Evolutionary conservation across 2,888 invertebrate species (phyloP), one percentile per base, ranked within the genome.

Genomic region (Strigamia transsilvanica): DNA sequence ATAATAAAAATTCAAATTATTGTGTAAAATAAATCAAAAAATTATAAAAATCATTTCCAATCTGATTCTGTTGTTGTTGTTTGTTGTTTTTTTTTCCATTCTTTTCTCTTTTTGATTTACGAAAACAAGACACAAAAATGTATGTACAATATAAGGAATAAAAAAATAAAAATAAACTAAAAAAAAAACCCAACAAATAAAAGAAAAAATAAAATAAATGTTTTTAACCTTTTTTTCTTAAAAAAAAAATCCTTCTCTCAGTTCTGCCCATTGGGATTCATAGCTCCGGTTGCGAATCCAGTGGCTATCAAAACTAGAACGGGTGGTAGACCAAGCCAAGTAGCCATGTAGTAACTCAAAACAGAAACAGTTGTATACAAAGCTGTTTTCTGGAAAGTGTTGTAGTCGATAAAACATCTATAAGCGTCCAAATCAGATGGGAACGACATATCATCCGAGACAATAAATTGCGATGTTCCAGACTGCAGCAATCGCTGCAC

Each of bases 301-400:
- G 80, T 80, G 18, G 51, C 80, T 7, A 80, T 21, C 15, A 80
- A 46, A 6, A 51, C 80, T 0, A 80, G 5, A 32, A 21, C 80
- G 15, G 80, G 80, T n/a, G 27, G 23, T 9, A 80, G 46, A 80
- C 38, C 38, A 10, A 80, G 80, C 46, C 46, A 80, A 15, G 51
- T 21, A 9, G 80, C 80, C 23, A 32, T 27, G n/a, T 42, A 80
- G 38, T 32, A 80, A 32, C 80, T 80, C 51, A 51, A 21, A 21
- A 80, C 80, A 21, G 80, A 51, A 3, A 51, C 51, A 27, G 21
- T 21, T 21, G 46, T 38, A 27, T 23, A 80, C 46, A 80, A 15
- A 13, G 80, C 23, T 12, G 46, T 51, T 23, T 38, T 42, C 80
- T 56, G 80, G 21, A 80, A 9, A 18, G 77, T 34, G 51, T 51